Evolutionary conservation across 2,113 vertebrate species (phyloP).

Genomic region (Neolamprologus falcicula): DNA sequence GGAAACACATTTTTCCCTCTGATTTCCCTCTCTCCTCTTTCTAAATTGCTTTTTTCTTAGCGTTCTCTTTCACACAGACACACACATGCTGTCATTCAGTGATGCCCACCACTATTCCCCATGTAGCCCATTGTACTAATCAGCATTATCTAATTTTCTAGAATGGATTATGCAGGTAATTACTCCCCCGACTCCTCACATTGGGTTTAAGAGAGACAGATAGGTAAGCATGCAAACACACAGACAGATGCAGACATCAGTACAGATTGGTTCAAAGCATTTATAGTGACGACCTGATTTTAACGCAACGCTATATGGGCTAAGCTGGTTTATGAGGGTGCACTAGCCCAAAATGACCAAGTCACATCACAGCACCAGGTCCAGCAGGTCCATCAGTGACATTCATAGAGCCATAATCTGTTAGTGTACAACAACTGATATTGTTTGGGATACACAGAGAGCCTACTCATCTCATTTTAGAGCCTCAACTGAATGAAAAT

Average conservation of each 20-base stretch:
- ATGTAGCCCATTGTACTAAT: slow-evolving; percentile 59
- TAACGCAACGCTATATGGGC: not conserved
- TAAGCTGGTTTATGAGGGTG: not conserved
- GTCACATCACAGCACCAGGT: not conserved
- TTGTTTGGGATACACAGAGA: not conserved
- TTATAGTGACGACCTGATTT: not conserved
- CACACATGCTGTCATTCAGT: not conserved
- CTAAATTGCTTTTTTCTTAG: not conserved
- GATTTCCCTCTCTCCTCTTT: not conserved
- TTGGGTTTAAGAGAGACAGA: slow-evolving; percentile 17
- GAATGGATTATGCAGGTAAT: slow-evolving; percentile 68
- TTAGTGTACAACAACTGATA: not conserved
- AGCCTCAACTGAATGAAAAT: not conserved
- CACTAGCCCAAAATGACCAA: not conserved
- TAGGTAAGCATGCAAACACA: not conserved
- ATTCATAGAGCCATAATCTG: not conserved
- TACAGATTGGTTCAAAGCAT: not conserved
- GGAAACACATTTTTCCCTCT: not conserved
- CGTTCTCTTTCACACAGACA: not conserved
- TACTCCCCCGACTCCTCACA: slow-evolving; percentile 55
- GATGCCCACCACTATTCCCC: slow-evolving; percentile 14
- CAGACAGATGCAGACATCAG: not conserved
- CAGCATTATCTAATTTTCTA: slow-evolving; percentile 64
- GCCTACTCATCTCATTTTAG: not conserved
- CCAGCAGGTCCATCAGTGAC: not conserved